Percentiles rank a stretch among this genome's conserved stretches.
Conservation (phyloP, 2,888 invertebrate genomes). For the Drosophila flavopinicola region DNA sequence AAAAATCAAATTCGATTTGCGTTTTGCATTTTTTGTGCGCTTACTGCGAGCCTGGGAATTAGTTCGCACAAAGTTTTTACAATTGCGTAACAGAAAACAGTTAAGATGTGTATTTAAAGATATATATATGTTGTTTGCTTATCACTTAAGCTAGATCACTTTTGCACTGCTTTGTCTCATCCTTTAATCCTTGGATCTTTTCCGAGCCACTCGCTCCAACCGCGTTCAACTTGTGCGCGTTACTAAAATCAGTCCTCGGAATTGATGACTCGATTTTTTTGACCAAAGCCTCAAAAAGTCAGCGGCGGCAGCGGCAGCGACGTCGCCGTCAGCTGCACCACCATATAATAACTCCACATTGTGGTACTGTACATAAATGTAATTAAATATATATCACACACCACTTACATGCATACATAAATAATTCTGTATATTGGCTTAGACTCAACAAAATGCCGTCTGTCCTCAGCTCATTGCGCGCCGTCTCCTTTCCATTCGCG, state of each 20-base stretch:
- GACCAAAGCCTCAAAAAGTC: slow-evolving; percentile 16
- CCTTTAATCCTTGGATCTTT: slow-evolving; percentile 5
- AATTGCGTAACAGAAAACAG: slow-evolving; percentile 51
- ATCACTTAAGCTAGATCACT: neutral
- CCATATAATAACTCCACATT: slow-evolving; percentile 22
- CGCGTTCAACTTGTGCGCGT: slow-evolving; percentile 42
- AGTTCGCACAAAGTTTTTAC: slow-evolving; percentile 1
- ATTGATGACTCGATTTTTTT: slow-evolving; percentile 6
- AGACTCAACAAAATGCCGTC: slow-evolving; percentile 25
- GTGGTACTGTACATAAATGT: slow-evolving; percentile 56
- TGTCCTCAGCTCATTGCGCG: neutral
- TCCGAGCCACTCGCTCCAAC: slow-evolving; percentile 27
- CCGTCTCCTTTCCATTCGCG: no score
- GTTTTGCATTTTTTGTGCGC: slow-evolving; percentile 46
- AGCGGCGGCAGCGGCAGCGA: no score
- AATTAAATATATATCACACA: slow-evolving; percentile 41
- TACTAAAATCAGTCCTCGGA: slow-evolving; percentile 39
- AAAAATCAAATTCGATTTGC: slow-evolving; percentile 64
- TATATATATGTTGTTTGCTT: neutral
- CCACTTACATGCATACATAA: slow-evolving; percentile 6
- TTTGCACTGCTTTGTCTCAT: neutral
- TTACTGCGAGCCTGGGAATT: slow-evolving; percentile 54
- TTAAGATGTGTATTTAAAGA: neutral
- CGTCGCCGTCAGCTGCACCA: slow-evolving; percentile 24
- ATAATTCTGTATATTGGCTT: slow-evolving; percentile 8